phyloP scores from a whole-genome alignment of 2,888 invertebrate species.

The Cephalotes varians region DNA sequence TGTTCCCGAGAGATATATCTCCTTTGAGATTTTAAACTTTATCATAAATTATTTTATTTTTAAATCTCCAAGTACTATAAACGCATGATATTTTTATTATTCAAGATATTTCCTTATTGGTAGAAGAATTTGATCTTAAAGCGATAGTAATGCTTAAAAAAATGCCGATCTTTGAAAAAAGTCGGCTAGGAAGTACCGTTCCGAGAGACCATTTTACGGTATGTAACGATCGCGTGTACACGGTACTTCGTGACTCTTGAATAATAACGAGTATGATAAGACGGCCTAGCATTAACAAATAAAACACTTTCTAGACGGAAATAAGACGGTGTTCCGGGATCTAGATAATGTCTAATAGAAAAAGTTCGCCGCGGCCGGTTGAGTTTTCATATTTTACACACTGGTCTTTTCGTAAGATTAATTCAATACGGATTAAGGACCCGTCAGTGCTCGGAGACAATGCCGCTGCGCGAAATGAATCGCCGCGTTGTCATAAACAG shows the following conservation, averaged over 20 bases:
- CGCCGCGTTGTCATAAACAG: not conserved
- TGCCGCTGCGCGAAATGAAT: not conserved
- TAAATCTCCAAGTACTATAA: not conserved
- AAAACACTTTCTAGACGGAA: slow-evolving; percentile 62
- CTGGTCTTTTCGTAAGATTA: slow-evolving; percentile 29
- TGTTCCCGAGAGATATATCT: not conserved
- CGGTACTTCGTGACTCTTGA: slow-evolving; percentile 57
- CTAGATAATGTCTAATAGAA: slow-evolving; percentile 61
- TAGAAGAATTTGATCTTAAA: not conserved
- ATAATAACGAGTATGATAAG: slow-evolving; percentile 64
- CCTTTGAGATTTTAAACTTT: not conserved
- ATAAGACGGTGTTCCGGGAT: slow-evolving; percentile 55
- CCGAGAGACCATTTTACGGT: slow-evolving; percentile 50
- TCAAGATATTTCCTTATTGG: not conserved
- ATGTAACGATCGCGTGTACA: slow-evolving; percentile 62
- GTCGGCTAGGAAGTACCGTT: slow-evolving; percentile 24
- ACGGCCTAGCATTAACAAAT: slow-evolving; percentile 61
- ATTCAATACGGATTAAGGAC: slow-evolving; percentile 36
- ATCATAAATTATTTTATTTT: not conserved
- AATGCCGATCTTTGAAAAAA: slow-evolving; percentile 31
- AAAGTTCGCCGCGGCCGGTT: slow-evolving; percentile 40
- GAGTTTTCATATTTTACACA: slow-evolving; percentile 25
- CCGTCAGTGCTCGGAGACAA: not conserved
- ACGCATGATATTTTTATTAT: not conserved
- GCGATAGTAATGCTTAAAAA: not conserved